Conservation (phyloP, 2,113 vertebrate species). For the Promerops cafer region DNA sequence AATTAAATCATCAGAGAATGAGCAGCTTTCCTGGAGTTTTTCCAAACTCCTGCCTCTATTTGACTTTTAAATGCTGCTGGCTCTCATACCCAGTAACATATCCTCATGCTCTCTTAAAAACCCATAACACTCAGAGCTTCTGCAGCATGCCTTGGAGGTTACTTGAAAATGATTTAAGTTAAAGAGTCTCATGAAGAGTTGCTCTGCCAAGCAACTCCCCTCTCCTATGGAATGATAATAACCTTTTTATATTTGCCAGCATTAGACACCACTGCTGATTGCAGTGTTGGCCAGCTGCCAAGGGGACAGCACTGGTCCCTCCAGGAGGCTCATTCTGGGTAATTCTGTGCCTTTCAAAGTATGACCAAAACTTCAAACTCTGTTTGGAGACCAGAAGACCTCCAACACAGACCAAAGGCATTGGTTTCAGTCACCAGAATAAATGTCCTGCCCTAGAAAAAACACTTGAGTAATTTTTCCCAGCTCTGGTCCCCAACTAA, state of each 20-base stretch:
- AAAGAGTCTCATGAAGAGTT: not conserved
- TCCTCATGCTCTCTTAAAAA: not conserved
- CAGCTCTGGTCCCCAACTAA: not conserved
- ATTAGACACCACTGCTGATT: not conserved
- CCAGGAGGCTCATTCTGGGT: not conserved
- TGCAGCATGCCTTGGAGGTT: not conserved
- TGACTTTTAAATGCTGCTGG: no score
- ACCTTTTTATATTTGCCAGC: not conserved
- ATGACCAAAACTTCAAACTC: not conserved
- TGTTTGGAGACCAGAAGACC: not conserved
- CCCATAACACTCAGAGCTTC: not conserved
- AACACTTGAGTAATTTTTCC: not conserved
- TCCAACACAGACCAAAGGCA: not conserved
- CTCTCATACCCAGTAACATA: not conserved
- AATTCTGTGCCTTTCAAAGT: not conserved
- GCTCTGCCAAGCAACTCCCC: not conserved
- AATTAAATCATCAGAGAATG: constrained; percentile 26
- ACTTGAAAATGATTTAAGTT: not conserved
- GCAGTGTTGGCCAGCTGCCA: not conserved
- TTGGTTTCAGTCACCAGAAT: not conserved
- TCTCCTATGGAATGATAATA: not conserved
- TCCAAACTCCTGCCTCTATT: no score
- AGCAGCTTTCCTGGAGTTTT: no score
- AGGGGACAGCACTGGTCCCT: not conserved
- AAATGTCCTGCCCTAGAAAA: not conserved